These are phyloP conservation scores for Gnathonemus echidnorhynchus DNA, from an alignment of 2,113 vertebrate species.

Conservation along the genomic window DNA sequence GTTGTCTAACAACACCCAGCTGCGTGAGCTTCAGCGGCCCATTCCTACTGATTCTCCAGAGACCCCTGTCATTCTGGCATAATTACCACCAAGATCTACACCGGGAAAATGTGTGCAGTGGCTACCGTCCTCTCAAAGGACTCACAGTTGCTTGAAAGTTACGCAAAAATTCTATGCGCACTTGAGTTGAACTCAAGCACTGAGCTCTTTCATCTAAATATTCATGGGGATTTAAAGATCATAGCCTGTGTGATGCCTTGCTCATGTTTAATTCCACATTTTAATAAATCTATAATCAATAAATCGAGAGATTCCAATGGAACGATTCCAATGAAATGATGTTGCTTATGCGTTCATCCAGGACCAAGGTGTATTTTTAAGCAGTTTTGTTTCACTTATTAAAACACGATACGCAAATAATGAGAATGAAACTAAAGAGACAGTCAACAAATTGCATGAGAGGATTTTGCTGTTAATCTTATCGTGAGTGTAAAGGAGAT, in stretches of 20 bases:
- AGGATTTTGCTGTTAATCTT: conserved; percentile 23
- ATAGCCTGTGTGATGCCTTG: background rate
- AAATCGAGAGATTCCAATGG: background rate
- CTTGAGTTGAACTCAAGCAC: background rate
- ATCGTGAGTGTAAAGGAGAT: background rate
- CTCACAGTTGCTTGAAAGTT: background rate
- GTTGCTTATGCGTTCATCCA: background rate
- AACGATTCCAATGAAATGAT: background rate
- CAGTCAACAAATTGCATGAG: conserved; percentile 4
- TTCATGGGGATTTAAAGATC: background rate
- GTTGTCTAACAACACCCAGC: background rate
- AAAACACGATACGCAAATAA: background rate
- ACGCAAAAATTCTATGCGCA: background rate
- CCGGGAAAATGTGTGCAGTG: background rate
- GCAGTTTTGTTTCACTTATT: background rate
- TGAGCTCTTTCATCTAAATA: background rate
- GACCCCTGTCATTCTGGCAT: background rate
- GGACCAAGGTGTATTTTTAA: background rate
- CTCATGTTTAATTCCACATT: background rate
- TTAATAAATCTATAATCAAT: background rate
- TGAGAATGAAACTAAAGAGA: background rate
- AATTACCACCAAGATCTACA: background rate
- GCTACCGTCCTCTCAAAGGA: background rate
- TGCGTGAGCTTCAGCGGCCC: background rate
- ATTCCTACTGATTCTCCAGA: background rate